Percentiles rank a stretch among this genome's conserved stretches.
Conservation (phyloP, 2,113 vertebrate genomes). For the Lota lota region DNA sequence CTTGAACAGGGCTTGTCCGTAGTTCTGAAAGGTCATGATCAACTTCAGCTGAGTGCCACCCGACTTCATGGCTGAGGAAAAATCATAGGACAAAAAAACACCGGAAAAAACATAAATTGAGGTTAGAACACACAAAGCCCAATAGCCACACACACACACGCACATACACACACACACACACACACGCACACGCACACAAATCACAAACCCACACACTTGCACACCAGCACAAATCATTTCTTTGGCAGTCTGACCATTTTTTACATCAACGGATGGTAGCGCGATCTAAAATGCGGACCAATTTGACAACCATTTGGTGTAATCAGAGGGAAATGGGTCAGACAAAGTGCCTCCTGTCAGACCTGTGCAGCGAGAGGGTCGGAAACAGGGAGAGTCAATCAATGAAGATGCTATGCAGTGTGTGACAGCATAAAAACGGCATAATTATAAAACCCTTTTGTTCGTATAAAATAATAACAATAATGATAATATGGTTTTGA, state of each 20-base stretch:
- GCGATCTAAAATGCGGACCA: constrained; percentile 35
- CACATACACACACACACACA: constrained; percentile 12
- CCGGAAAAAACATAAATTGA: neutral
- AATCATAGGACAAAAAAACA: constrained; percentile 21
- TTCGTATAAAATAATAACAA: too few relatives aligned
- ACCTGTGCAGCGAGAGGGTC: neutral
- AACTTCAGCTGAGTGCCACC: constrained; percentile 97
- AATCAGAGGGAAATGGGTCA: constrained; percentile 19
- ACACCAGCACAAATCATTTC: constrained; percentile 8
- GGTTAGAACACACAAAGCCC: constrained; percentile 5
- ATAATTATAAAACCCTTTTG: too few relatives aligned
- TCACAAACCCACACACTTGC: neutral
- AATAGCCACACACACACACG: constrained; percentile 12
- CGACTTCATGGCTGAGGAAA: constrained; percentile 90
- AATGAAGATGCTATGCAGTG: too few relatives aligned
- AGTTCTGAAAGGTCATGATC: constrained; percentile 98
- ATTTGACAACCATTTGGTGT: constrained; percentile 22
- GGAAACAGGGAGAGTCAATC: neutral
- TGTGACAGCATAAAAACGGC: too few relatives aligned
- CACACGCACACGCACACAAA: neutral
- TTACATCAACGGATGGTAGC: constrained; percentile 28
- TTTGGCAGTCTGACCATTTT: constrained; percentile 31
- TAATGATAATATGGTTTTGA: too few relatives aligned
- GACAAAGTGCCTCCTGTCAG: constrained; percentile 24
- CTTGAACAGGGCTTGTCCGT: constrained; percentile 85